Percentiles rank a stretch among this genome's conserved stretches.
Evolutionary conservation across 2,888 invertebrate genomes (phyloP).

Genomic region (Hartigia nigra): DNA sequence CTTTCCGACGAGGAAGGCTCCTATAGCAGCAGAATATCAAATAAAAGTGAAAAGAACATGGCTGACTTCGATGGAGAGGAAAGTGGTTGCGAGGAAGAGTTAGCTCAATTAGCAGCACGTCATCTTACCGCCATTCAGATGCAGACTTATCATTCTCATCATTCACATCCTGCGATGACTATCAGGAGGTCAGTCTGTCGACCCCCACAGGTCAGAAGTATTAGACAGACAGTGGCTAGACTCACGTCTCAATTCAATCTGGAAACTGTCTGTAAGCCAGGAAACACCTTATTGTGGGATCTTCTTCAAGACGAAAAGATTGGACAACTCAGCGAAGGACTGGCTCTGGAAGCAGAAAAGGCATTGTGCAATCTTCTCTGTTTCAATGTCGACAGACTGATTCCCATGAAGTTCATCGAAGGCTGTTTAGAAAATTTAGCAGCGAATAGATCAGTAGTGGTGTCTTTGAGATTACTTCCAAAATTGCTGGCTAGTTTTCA

Average conservation of each 20-base stretch:
- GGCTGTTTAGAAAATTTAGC: conserved; percentile 92
- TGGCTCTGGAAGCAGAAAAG: conserved; percentile 94
- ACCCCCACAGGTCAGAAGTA: conserved; percentile 45
- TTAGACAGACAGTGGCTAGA: conserved; percentile 44
- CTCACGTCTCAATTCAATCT: conserved; percentile 68
- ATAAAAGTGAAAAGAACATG: conserved; percentile 94
- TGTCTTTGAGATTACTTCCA: conserved; percentile 87
- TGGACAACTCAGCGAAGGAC: conserved; percentile 86
- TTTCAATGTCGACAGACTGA: conserved; percentile 89
- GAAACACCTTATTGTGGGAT: conserved; percentile 94
- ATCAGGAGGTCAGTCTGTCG: conserved; percentile 55
- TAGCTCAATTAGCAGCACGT: conserved; percentile 80
- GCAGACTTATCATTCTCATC: conserved; percentile 63
- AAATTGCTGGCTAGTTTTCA: conserved; percentile 93
- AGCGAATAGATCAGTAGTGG: conserved; percentile 88
- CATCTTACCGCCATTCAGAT: conserved; percentile 61
- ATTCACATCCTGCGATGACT: conserved; percentile 54
- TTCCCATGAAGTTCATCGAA: conserved; percentile 94
- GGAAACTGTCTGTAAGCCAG: conserved; percentile 88
- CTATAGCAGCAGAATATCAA: conserved; percentile 92
- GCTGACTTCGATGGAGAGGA: conserved; percentile 94
- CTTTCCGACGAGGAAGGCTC: conserved; percentile 73
- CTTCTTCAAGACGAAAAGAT: conserved; percentile 91
- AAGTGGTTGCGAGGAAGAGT: conserved; percentile 87
- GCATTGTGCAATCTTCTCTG: conserved; percentile 89